Evolutionary conservation across 1,140 invertebrate species (phyloP).

Genomic region (Dendrolimus punctatus): DNA sequence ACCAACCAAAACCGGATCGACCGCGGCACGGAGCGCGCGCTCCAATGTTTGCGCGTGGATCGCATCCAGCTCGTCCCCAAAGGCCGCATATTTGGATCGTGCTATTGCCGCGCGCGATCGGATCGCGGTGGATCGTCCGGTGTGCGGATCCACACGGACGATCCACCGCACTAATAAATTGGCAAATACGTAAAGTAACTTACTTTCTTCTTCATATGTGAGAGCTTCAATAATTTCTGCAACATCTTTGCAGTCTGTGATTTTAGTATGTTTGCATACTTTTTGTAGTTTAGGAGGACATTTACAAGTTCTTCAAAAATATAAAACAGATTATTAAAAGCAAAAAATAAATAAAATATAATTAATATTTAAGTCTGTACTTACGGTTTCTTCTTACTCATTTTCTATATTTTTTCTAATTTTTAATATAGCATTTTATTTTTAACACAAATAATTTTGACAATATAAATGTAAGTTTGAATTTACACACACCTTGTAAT

Average conservation of each 20-base stretch:
- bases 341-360: conserved; percentile 1
- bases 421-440: not conserved
- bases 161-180: not conserved
- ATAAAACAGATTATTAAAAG: not conserved
- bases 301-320: conserved; percentile 36
- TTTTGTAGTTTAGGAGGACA: conserved; percentile 36
- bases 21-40: conserved; percentile 9
- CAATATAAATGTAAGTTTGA: not conserved
- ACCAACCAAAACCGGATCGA: conserved; percentile 9
- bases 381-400: conserved; percentile 25
- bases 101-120: no score
- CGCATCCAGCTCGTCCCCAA: conserved; percentile 10
- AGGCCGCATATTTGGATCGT: not conserved
- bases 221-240: conserved; percentile 45
- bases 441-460: conserved; percentile 5
- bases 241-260: conserved; percentile 40
- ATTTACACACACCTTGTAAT: no score
- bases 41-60: conserved; percentile 12
- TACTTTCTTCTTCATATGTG: conserved; percentile 34
- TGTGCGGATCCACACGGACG: no score
- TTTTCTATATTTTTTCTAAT: conserved; percentile 15
- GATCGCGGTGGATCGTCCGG: no score
- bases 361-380: not conserved
- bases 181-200: conserved; percentile 11
- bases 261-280: conserved; percentile 31